Base-by-base conservation (phyloP, 2,113 vertebrate genomes). In the Seriola aureovittata region DNA sequence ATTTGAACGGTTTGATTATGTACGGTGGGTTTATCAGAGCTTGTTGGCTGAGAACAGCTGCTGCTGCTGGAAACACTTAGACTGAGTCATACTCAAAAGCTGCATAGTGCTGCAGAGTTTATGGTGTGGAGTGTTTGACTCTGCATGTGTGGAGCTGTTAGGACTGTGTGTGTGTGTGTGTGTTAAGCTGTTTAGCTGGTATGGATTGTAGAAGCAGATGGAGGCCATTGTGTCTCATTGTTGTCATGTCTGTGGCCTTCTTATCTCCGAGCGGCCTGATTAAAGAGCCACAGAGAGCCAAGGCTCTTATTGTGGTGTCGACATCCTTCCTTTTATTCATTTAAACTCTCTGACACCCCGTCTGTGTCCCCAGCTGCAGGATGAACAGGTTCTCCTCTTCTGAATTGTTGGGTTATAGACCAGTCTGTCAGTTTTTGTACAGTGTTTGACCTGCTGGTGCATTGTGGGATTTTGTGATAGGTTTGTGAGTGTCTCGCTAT, bases 191-290 rank as follows among this genome's bases (percentile, higher is more conserved):
- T 42, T 58, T 23, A 59, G 40, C 68, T 11, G 21, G 55, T 40
- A 21, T 54, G 64, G 48, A 63, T 50, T 60, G 72, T 54, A 44
- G 36, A 29, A 6, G 67, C 32, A 64, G 16, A 64, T 7, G 6
- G 50, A 76, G 44, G 23, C 54, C 32, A 54, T 14, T 25, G 66
- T 72, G 68, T 50, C 23, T 59, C 36, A 85, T 66, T 80, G 78
- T 76, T 40, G 63, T 21, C 78, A 50, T 11, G 66, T 60, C 66
- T 68, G 54, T 57, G 72, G 14, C 5, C 29, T 25, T 32, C 60
- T 73, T 85, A 81, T 81, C 73, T 80, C 32, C 25, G 71, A 77
- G 54, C 78, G 9, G 68, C 34, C 59, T 72, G 54, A 80, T 80
- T 67, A 71, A 75, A 71, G 42, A 67, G 76, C 66, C 52, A n/a